Evolutionary conservation across 2,797 vertebrate genomes (phyloP).

Genomic region (Hippopotamyrus pictus): DNA sequence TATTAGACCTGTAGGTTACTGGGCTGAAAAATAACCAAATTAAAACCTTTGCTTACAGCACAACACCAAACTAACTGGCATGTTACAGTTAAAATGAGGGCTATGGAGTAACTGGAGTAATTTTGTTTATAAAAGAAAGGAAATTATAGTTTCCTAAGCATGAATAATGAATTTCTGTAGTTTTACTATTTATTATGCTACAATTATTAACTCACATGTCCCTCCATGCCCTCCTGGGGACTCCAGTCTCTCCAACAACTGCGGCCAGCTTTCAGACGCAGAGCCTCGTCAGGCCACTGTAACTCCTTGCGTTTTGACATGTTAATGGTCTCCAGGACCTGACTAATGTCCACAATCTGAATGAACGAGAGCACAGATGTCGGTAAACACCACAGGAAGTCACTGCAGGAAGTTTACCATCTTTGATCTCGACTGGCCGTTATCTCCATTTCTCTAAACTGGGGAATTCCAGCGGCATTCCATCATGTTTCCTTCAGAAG

Average conservation of each 20-base stretch:
- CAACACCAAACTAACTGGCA: background rate
- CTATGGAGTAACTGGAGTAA: background rate
- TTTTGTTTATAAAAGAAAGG: background rate
- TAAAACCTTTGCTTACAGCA: background rate
- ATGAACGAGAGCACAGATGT: background rate
- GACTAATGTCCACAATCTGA: conserved; percentile 80
- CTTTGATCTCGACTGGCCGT: background rate
- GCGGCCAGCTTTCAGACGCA: conserved; percentile 87
- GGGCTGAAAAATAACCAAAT: background rate
- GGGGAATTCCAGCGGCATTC: background rate
- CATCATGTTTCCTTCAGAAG: background rate
- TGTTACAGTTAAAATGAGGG: background rate
- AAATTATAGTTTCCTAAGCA: background rate
- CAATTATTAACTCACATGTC: conserved; percentile 76
- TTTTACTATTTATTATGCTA: background rate
- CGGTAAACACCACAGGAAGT: background rate
- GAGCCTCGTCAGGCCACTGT: conserved; percentile 91
- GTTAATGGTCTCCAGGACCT: conserved; percentile 91
- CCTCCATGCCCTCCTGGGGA: conserved; percentile 98
- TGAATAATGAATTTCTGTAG: background rate
- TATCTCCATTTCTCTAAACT: background rate
- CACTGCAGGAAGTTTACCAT: background rate
- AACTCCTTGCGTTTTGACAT: conserved; percentile 93
- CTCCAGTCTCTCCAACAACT: conserved; percentile 98
- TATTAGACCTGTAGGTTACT: background rate